Evolutionary conservation across 2,888 invertebrate species (phyloP).

Genomic region (Brenthis daphne): DNA sequence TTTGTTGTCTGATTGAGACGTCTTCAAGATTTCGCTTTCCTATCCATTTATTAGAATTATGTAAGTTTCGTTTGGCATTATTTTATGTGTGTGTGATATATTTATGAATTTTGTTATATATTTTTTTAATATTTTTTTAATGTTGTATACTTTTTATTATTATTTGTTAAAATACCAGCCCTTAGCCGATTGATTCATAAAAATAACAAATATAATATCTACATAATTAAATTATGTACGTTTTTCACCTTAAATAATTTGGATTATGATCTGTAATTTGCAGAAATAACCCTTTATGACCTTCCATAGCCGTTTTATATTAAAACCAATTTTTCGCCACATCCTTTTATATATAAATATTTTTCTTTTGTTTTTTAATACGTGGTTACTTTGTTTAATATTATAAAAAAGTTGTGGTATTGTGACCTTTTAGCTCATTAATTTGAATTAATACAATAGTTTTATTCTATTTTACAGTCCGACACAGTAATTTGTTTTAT

Average conservation of each 20-base stretch:
- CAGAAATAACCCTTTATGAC: slow-evolving; percentile 22
- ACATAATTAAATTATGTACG: background rate
- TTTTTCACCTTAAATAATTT: background rate
- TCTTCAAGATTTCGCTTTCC: slow-evolving; percentile 24
- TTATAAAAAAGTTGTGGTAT: too few species aligned
- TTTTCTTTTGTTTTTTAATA: too few species aligned
- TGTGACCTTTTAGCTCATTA: too few species aligned
- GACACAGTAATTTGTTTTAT: too few species aligned
- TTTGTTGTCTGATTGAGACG: slow-evolving; percentile 29
- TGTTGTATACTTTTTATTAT: background rate
- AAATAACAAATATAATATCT: background rate
- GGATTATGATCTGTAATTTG: slow-evolving; percentile 13
- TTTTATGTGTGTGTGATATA: background rate
- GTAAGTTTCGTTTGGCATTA: slow-evolving; percentile 5
- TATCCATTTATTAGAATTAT: slow-evolving; percentile 17
- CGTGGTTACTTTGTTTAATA: too few species aligned
- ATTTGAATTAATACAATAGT: too few species aligned
- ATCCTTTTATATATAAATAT: slow-evolving; percentile 13
- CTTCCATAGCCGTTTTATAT: slow-evolving; percentile 7
- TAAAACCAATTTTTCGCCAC: slow-evolving; percentile 26
- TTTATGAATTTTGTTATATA: too few species aligned
- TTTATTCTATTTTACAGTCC: too few species aligned
- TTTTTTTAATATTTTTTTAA: background rate
- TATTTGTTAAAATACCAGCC: too few species aligned
- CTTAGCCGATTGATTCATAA: too few species aligned